These are phyloP conservation scores for Amblyopsis rosae DNA, from an alignment of 2,113 vertebrate species.

Conservation along the genomic window DNA sequence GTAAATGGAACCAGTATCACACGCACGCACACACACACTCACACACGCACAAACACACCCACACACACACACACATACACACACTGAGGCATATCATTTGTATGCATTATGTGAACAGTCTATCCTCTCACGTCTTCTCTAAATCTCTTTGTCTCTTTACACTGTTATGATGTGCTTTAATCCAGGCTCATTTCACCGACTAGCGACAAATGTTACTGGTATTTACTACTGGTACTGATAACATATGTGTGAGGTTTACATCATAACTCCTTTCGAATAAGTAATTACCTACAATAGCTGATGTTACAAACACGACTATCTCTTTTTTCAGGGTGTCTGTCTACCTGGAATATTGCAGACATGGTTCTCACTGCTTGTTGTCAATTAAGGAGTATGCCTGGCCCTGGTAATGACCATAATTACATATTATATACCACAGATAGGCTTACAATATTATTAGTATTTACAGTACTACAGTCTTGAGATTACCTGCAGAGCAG, in stretches of 20 bases:
- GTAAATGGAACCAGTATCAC: conserved; percentile 53
- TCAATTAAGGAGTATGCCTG: no score
- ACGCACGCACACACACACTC: conserved; percentile 37
- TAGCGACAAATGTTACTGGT: conserved; percentile 15
- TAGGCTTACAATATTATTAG: no score
- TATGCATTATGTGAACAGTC: background rate
- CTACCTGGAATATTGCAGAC: no score
- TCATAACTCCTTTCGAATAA: background rate
- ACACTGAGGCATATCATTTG: conserved; percentile 29
- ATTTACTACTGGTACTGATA: conserved; percentile 12
- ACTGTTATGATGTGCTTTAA: background rate
- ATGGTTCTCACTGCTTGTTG: no score
- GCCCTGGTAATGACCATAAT: no score
- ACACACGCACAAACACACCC: conserved; percentile 12
- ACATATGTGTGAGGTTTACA: background rate
- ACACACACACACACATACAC: conserved; percentile 19
- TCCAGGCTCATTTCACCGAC: no score
- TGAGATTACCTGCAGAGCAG: no score
- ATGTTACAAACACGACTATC: background rate
- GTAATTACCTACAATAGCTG: background rate
- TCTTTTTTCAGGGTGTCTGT: no score
- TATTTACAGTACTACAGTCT: no score
- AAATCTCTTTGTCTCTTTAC: conserved; percentile 16
- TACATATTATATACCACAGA: no score
- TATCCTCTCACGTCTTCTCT: conserved; percentile 10